A percentile compares a stretch with the other conserved stretches of the same genome.
phyloP scores from a whole-genome alignment of 2,797 vertebrate genomes.

The Dallia pectoralis region DNA sequence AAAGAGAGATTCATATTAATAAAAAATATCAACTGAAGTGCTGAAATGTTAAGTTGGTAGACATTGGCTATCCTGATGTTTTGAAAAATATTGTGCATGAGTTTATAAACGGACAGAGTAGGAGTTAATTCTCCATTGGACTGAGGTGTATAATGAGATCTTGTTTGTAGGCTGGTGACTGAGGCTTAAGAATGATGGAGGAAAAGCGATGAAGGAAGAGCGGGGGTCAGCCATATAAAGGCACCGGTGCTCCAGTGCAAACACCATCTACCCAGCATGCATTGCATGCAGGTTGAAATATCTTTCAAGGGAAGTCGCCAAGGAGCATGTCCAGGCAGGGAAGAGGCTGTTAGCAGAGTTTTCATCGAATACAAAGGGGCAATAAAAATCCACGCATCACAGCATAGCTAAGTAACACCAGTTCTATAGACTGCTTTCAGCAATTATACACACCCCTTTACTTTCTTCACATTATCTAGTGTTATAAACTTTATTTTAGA shows the following conservation, averaged over 20 bases:
- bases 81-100: no score
- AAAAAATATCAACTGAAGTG: not conserved
- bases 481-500: no score
- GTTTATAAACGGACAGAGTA: not conserved
- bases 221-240: constrained; percentile 44
- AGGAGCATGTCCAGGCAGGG: constrained; percentile 28
- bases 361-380: constrained; percentile 27
- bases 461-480: no score
- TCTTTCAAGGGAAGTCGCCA: constrained; percentile 3
- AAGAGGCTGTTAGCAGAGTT: constrained; percentile 61
- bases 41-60: no score
- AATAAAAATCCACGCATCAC: constrained; percentile 47
- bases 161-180: constrained; percentile 20
- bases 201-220: constrained; percentile 23
- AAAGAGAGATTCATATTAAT: no score
- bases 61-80: no score
- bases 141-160: constrained; percentile 20
- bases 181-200: constrained; percentile 18
- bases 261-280: constrained; percentile 57
- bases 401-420: constrained; percentile 60
- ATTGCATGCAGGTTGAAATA: constrained; percentile 45
- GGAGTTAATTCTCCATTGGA: constrained; percentile 9
- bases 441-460: no score
- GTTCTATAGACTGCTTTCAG: constrained; percentile 26
- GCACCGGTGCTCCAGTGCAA: constrained; percentile 38